Evolutionary conservation across 2,797 vertebrate species (phyloP), one percentile per base, ranked within the genome.

Genomic region (Buphagus erythrorhynchus): DNA sequence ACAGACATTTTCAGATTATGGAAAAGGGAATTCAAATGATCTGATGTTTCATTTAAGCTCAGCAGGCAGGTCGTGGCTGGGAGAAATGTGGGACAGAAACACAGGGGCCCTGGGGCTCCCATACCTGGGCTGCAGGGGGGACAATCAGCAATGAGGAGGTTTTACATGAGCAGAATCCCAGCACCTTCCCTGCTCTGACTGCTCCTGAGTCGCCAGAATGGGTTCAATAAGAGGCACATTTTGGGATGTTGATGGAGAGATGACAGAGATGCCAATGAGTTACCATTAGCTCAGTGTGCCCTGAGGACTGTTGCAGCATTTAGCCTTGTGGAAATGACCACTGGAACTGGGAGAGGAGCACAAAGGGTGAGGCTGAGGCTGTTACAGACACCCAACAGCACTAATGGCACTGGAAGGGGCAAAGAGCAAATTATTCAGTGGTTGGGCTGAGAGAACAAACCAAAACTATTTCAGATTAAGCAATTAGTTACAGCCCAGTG

Each of bases 401-500:
- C 40, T 78, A 43, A 51, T 31, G 24, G 68, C 57, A 54, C 38
- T 36, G 58, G 9, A 79, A 82, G 40, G 58, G 68, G 72, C 26
- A 85, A 79, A 82, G 78, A 77, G 42, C n/a, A 59, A 72, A 85
- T 82, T 58, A 31, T 38, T 57, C 77, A 49, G 52, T n/a, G 72
- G 35, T 40, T 83, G 68, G 42, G 71, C 61, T 68, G 46, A 59
- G 45, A 86, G 35, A 75, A 58, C 61, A 80, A 78, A 55, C 52
- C 57, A 38, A 77, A 89, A 77, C 42, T 54, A 35, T 55, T 91
- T 87, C 72, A 61, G 75, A 85, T 74, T 79, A 69, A 93, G 48
- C 71, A 87, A 71, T 89, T 82, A 91, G 48, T n/a, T 61, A 57
- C 2, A 89, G 67, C 24, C 65, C 25, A 42, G 35, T 20, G 58